Conservation (phyloP, 2,888 invertebrate species). For the Zygothrica quintamaculata region DNA sequence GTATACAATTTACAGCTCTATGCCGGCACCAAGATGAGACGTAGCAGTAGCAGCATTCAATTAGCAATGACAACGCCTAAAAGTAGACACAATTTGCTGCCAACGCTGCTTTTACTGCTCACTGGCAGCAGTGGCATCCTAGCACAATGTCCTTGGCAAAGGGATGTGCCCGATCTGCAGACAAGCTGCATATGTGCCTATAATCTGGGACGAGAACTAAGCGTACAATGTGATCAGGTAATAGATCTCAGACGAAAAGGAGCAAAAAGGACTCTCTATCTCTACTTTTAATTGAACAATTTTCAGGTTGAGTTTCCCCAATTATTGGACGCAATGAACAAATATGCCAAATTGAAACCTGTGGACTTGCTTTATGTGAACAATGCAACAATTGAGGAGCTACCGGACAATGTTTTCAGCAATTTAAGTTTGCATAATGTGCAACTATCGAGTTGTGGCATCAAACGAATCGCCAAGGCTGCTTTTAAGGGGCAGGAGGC, state of each 20-base stretch:
- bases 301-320: conserved; percentile 90
- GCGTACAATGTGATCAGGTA: conserved; percentile 95
- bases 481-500: conserved; percentile 94
- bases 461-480: conserved; percentile 88
- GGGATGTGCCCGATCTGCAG: conserved; percentile 90
- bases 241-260: too few relatives aligned
- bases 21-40: conserved; percentile 74
- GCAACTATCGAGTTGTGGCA: conserved; percentile 93
- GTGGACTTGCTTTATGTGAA: conserved; percentile 95
- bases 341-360: conserved; percentile 88
- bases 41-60: conserved; percentile 45
- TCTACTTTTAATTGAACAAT: too few relatives aligned
- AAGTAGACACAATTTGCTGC: conserved; percentile 41
- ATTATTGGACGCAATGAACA: conserved; percentile 90
- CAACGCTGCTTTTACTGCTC: conserved; percentile 46
- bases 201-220: conserved; percentile 92
- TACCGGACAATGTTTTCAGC: conserved; percentile 89
- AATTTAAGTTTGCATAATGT: conserved; percentile 91
- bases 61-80: conserved; percentile 49
- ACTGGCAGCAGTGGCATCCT: conserved; percentile 35
- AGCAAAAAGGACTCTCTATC: not conserved
- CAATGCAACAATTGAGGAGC: conserved; percentile 91
- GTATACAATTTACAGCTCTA: conserved; percentile 47
- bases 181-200: conserved; percentile 94
- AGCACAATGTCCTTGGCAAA: conserved; percentile 94